Percentiles rank a stretch among this genome's conserved stretches.
These are phyloP conservation scores for Hydriomena furcata DNA, from an alignment of 2,888 invertebrate genomes.

Conservation along the genomic window DNA sequence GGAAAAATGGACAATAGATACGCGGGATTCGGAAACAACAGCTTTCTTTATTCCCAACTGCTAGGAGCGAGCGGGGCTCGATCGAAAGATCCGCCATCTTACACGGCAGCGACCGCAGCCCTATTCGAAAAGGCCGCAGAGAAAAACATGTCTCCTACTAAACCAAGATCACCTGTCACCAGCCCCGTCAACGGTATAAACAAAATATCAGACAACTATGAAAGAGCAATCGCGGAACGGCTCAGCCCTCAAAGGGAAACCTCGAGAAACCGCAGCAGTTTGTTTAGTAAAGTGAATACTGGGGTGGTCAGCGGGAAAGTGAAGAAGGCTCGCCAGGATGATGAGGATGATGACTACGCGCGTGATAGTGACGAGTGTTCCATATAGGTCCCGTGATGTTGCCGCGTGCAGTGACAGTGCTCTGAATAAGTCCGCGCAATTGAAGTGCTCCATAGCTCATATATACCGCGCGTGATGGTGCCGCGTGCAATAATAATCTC, in stretches of 20 bases:
- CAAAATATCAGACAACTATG: conserved; percentile 79
- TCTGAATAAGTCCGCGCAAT: no score
- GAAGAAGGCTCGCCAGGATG: conserved; percentile 60
- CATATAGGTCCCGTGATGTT: conserved; percentile 67
- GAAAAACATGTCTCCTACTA: conserved; percentile 54
- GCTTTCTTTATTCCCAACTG: conserved; percentile 75
- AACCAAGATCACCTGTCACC: conserved; percentile 56
- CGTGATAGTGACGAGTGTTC: conserved; percentile 86
- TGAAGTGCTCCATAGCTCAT: conserved; percentile 37
- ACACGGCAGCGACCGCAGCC: conserved; percentile 64
- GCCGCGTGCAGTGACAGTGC: conserved; percentile 27
- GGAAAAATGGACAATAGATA: conserved; percentile 73
- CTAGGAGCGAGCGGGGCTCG: conserved; percentile 60
- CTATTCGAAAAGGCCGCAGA: conserved; percentile 57
- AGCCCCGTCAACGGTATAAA: conserved; percentile 74
- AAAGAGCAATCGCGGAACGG: conserved; percentile 72
- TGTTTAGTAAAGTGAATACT: conserved; percentile 75
- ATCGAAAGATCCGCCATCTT: conserved; percentile 71
- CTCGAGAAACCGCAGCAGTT: conserved; percentile 63
- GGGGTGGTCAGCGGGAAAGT: conserved; percentile 70
- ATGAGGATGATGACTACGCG: conserved; percentile 80
- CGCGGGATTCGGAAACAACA: conserved; percentile 71
- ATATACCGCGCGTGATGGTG: conserved; percentile 41
- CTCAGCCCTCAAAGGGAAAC: conserved; percentile 68
- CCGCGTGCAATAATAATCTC: conserved; percentile 15